Percentiles rank a stretch among this genome's conserved stretches.
phyloP scores from a whole-genome alignment of 1,140 invertebrate genomes.

The Eumeta japonica region DNA sequence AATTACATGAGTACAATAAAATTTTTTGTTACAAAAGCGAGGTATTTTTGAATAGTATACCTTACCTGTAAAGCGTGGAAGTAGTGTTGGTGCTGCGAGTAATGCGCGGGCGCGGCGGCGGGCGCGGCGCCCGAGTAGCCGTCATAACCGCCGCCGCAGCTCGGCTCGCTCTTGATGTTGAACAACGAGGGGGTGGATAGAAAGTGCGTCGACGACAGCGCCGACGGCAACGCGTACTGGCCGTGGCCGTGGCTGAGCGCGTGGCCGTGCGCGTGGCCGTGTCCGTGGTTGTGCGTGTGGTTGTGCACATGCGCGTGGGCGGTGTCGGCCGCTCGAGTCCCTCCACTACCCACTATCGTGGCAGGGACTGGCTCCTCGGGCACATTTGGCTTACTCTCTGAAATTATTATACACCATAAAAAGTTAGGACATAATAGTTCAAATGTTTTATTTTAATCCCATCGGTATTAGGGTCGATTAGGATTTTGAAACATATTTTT shows the following conservation, averaged over 20 bases:
- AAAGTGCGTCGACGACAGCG: slow-evolving; percentile 23
- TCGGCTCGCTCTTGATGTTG: slow-evolving; percentile 56
- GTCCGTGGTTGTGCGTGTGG: slow-evolving; percentile 25
- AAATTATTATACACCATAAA: slow-evolving; percentile 7
- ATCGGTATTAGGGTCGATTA: too few relatives aligned
- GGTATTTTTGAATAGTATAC: too few relatives aligned
- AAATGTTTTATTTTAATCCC: too few relatives aligned
- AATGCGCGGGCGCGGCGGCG: slow-evolving; percentile 28
- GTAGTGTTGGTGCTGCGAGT: slow-evolving; percentile 40
- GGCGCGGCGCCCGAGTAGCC: slow-evolving; percentile 22
- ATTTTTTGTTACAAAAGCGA: too few relatives aligned
- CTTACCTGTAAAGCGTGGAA: slow-evolving; percentile 39
- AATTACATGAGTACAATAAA: too few relatives aligned
- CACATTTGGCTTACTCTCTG: slow-evolving; percentile 38
- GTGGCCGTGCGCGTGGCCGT: slow-evolving; percentile 24
- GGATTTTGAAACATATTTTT: too few relatives aligned
- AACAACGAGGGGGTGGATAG: slow-evolving; percentile 39
- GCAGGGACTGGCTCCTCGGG: slow-evolving; percentile 49
- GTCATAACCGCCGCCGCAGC: slow-evolving; percentile 32
- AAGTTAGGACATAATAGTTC: too few relatives aligned
- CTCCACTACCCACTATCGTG: slow-evolving; percentile 20
- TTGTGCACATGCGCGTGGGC: slow-evolving; percentile 10
- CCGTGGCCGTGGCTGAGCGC: slow-evolving; percentile 10
- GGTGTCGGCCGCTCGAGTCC: slow-evolving; percentile 11
- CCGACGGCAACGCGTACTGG: slow-evolving; percentile 29